phyloP scores from a whole-genome alignment of 53 echinoderm and acorn worm species.

The Echinometra lucunter region DNA sequence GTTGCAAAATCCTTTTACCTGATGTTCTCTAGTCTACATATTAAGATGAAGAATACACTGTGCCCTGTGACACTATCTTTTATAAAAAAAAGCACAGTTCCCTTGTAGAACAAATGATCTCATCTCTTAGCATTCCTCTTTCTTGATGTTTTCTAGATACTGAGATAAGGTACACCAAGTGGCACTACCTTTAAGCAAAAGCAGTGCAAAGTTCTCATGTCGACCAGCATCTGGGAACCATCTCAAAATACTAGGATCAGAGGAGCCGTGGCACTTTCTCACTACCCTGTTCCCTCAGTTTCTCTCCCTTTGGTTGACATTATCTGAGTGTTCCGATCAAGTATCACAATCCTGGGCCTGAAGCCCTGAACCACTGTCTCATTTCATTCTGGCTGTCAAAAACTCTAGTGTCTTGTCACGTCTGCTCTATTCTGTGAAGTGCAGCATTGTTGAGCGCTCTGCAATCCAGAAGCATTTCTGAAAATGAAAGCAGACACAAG shows the following conservation, averaged over 20 bases:
- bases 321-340: neutral
- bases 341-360: no score
- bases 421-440: conserved; percentile 41
- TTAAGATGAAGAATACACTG: neutral
- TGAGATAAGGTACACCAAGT: no score
- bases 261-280: neutral
- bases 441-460: conserved; percentile 31
- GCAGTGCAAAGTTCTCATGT: neutral
- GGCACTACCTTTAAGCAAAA: neutral
- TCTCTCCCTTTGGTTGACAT: neutral
- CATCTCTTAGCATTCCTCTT: no score
- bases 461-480: conserved; percentile 60
- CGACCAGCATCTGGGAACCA: neutral
- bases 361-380: neutral
- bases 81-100: neutral
- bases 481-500: neutral
- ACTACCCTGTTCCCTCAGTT: neutral
- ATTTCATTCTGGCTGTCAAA: neutral
- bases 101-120: no score
- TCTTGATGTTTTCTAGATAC: no score
- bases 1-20: no score
- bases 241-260: neutral
- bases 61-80: neutral
- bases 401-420: neutral
- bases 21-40: neutral